A percentile compares a stretch with the other conserved stretches of the same genome.
Evolutionary conservation across 2,113 vertebrate species (phyloP).

Genomic region (Corythornis madagascariensis): DNA sequence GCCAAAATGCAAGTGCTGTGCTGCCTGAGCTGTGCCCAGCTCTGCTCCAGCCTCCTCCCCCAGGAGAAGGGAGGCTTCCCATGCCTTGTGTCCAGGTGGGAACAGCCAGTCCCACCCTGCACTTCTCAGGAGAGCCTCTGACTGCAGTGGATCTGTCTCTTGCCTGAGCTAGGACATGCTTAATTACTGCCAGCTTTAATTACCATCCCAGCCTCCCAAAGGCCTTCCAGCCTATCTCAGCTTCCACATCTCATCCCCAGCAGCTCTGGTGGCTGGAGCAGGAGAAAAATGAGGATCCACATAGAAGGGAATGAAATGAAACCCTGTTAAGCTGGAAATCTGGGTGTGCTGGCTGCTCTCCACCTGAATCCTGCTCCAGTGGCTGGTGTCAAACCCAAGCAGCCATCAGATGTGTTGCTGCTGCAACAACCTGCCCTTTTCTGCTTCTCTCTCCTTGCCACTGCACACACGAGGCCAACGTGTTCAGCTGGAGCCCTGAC

Average conservation of each 20-base stretch:
- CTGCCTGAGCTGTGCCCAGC: background rate
- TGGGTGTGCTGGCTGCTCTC: background rate
- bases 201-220: constrained; percentile 7
- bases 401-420: background rate
- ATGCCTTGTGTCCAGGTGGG: fast-evolving
- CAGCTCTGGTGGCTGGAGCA: background rate
- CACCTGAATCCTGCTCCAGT: background rate
- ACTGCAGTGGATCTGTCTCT: background rate
- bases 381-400: background rate
- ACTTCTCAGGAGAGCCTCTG: background rate
- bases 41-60: background rate
- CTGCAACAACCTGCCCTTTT: background rate
- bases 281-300: background rate
- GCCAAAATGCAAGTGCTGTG: background rate
- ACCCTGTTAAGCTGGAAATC: background rate
- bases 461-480: fast-evolving
- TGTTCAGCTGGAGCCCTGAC: fast-evolving
- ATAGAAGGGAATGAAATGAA: background rate
- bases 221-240: background rate
- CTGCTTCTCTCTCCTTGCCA: background rate
- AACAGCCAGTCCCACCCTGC: fast-evolving
- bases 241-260: background rate
- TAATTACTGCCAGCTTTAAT: constrained; percentile 62
- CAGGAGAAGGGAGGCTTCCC: too few relatives aligned
- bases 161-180: background rate